Evolutionary conservation across 2,888 invertebrate genomes (phyloP), one percentile per base, ranked within the genome.

Genomic region (Amphipoea oculea): DNA sequence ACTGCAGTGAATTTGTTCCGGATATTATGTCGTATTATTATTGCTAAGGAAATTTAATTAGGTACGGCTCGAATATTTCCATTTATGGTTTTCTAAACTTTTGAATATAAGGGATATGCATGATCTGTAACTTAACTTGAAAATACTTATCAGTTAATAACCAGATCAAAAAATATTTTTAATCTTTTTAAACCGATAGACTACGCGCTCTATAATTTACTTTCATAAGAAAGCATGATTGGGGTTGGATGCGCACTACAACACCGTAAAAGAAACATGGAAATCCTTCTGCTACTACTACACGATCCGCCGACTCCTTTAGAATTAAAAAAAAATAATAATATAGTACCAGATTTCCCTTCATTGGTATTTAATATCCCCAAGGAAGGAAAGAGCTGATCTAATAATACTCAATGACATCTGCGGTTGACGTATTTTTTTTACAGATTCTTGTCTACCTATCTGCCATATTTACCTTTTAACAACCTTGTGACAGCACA

Each of bases 401-500:
- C 17, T 36, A 9, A 51, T 12, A 29, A 48, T 62, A 62, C 4
- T 40, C 36, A n/a, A 78, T 62, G 12, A 45, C 20, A 66, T 36
- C 6, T 57, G 11, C 12, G 12, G 36, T 42, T 20, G 42, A 63
- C 20, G 3, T 65, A 36, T 76, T 40, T 60, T 78, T 63, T 54
- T 54, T 60, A 51, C 40, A 83, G 51, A 45, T 54, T 66, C 20
- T 51, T 77, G 23, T 82, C 23, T 73, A 17, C 5, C 23, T 51
- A 73, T n/a, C 42, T 54, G 14, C 45, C 14, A 29, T 73, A 51
- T n/a, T 62, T 51, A n/a, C 9, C 9, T 67, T 29, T 60, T 51
- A 20, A 51, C 12, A 23, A 14, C 40, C 45, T 70, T 78, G n/a
- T 67, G 51, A 17, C n/a, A 60, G 42, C 20, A 51, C 67, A 83